phyloP scores from a whole-genome alignment of 2,888 invertebrate species.

The Amphipoea oculea region DNA sequence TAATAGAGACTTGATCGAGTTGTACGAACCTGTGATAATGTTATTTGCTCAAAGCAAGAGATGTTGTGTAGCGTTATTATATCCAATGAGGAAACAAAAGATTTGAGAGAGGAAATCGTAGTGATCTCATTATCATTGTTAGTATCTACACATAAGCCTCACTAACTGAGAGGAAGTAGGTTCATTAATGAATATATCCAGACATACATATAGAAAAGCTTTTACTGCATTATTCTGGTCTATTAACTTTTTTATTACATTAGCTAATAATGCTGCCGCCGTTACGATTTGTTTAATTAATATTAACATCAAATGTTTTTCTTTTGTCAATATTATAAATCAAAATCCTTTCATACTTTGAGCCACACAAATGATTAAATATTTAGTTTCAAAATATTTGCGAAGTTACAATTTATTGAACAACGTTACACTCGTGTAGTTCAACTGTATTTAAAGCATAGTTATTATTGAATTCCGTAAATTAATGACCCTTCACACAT shows the following conservation, averaged over 20 bases:
- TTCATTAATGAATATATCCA: conserved; percentile 9
- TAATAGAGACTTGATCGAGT: conserved; percentile 2
- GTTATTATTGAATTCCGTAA: not conserved
- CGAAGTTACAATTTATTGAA: not conserved
- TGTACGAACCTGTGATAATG: not conserved
- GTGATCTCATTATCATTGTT: conserved; percentile 29
- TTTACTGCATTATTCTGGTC: conserved; percentile 18
- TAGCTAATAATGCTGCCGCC: not conserved
- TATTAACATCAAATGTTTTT: not conserved
- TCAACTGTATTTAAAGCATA: not conserved
- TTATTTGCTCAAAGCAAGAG: conserved; percentile 35
- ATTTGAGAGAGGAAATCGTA: conserved; percentile 21
- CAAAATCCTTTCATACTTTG: not conserved
- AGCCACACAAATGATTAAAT: not conserved
- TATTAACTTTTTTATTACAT: conserved; percentile 13
- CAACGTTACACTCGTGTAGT: not conserved
- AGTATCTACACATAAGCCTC: conserved; percentile 13
- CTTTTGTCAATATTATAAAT: conserved; percentile 13
- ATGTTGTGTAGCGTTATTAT: conserved; percentile 24
- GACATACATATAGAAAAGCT: not conserved
- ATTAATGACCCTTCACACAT: not conserved
- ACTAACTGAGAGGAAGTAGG: conserved; percentile 14
- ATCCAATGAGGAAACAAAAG: conserved; percentile 15
- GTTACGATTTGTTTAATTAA: conserved; percentile 3
- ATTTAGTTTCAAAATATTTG: not conserved